Conservation (phyloP, 2,888 invertebrate species). For the Netelia fuscicornis region DNA sequence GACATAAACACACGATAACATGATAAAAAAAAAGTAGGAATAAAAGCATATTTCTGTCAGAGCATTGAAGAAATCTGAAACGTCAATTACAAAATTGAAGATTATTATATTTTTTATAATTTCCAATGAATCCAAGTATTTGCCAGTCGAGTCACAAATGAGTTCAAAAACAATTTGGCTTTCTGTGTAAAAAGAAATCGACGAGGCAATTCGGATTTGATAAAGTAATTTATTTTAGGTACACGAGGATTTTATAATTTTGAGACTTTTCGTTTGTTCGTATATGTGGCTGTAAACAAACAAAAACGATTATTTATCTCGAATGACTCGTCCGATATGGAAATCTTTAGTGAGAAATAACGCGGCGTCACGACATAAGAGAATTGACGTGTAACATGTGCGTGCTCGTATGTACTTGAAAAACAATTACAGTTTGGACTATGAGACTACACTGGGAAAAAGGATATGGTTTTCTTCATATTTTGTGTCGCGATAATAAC, state of each 20-base stretch:
- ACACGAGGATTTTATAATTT: neutral
- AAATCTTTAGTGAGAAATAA: constrained; percentile 2
- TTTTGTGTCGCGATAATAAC: neutral
- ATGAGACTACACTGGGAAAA: constrained; percentile 5
- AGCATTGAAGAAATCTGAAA: no score
- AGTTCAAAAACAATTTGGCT: no score
- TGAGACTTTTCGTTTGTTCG: neutral
- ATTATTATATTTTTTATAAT: no score
- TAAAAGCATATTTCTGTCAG: neutral
- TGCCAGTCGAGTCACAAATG: no score
- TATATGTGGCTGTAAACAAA: neutral
- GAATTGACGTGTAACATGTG: neutral
- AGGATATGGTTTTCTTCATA: neutral
- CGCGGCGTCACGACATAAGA: neutral
- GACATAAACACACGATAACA: constrained; percentile 11
- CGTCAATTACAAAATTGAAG: no score
- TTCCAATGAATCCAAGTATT: no score
- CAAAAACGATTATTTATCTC: constrained; percentile 5
- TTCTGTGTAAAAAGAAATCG: no score
- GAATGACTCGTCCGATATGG: constrained; percentile 50
- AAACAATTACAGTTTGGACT: constrained; percentile 26
- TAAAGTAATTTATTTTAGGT: neutral
- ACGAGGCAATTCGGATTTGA: no score
- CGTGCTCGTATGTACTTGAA: constrained; percentile 12
- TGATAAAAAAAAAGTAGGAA: neutral